Percentiles rank a stretch among this genome's conserved stretches.
These are phyloP conservation scores for Drosophila merina DNA, from an alignment of 2,888 invertebrate genomes.

Conservation along the genomic window DNA sequence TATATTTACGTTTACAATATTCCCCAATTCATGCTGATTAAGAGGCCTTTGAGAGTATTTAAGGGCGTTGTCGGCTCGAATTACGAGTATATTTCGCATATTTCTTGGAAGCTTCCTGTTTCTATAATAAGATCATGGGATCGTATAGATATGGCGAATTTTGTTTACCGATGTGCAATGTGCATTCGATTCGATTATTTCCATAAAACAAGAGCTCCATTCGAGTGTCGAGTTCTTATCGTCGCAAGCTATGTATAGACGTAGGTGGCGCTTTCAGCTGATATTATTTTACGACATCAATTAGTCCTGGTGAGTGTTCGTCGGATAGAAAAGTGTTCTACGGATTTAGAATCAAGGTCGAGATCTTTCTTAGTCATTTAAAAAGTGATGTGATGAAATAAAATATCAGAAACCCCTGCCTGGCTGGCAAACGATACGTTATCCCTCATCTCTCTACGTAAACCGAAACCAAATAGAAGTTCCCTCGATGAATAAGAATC, in stretches of 20 bases:
- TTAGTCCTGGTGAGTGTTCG: constrained; percentile 26
- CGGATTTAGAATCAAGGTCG: constrained; percentile 23
- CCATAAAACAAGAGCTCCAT: constrained; percentile 1
- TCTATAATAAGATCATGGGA: constrained; percentile 30
- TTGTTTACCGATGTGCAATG: constrained; percentile 2
- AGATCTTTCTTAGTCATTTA: constrained; percentile 10
- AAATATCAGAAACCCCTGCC: neutral
- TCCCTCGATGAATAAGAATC: constrained; percentile 6
- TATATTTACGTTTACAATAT: neutral
- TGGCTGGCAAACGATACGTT: neutral
- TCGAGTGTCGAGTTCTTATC: constrained; percentile 19
- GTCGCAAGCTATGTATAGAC: neutral
- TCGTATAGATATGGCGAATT: constrained; percentile 11
- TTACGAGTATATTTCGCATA: constrained; percentile 5
- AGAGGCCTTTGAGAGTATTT: constrained; percentile 17
- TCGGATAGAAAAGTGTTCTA: neutral
- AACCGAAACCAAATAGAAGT: constrained; percentile 3
- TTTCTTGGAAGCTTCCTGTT: constrained; percentile 23
- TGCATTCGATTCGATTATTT: constrained; percentile 21
- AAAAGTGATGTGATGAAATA: constrained; percentile 16
- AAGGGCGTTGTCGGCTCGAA: constrained; percentile 29
- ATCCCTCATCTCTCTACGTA: neutral
- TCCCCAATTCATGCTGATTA: constrained; percentile 8
- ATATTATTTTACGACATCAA: constrained; percentile 46
- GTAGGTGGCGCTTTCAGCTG: constrained; percentile 37